A percentile compares a stretch with the other conserved stretches of the same genome.
Evolutionary conservation across 2,797 vertebrate species (phyloP).

Genomic region (Anguilla megastoma): DNA sequence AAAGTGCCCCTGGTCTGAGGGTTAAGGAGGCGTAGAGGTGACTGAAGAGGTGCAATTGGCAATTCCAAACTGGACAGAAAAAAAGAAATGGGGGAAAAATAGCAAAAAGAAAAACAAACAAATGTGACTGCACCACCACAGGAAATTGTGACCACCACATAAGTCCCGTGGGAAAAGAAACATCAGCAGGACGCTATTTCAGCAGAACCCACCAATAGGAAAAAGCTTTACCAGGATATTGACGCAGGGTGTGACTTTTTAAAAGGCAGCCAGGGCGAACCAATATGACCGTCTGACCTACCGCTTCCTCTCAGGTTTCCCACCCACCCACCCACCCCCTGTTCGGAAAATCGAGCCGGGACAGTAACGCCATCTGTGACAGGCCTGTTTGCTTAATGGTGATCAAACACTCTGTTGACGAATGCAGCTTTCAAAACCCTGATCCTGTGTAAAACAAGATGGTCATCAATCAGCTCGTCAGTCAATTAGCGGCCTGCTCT

Average conservation of each 20-base stretch:
- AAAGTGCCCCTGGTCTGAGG: neutral
- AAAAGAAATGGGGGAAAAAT: neutral
- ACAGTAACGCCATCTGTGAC: conserved; percentile 27
- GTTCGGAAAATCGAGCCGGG: conserved; percentile 28
- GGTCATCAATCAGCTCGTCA: conserved; percentile 30
- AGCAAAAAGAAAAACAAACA: neutral
- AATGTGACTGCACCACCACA: neutral
- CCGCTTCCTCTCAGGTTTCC: conserved; percentile 23
- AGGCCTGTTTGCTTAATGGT: conserved; percentile 27
- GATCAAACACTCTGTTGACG: conserved; percentile 29
- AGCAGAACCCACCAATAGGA: neutral
- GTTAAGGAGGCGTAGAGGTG: too few relatives aligned
- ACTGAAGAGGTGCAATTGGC: neutral
- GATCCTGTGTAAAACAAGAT: conserved; percentile 31
- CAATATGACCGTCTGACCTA: conserved; percentile 9
- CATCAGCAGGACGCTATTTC: neutral
- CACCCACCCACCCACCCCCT: neutral
- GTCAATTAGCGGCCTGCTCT: conserved; percentile 12
- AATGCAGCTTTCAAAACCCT: conserved; percentile 37
- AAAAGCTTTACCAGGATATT: neutral
- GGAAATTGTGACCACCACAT: neutral
- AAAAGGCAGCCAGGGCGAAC: neutral
- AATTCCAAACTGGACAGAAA: neutral
- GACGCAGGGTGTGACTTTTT: neutral
- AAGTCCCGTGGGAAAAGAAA: neutral